phyloP scores from a whole-genome alignment of 2,797 vertebrate genomes.

The Morelia viridis region DNA sequence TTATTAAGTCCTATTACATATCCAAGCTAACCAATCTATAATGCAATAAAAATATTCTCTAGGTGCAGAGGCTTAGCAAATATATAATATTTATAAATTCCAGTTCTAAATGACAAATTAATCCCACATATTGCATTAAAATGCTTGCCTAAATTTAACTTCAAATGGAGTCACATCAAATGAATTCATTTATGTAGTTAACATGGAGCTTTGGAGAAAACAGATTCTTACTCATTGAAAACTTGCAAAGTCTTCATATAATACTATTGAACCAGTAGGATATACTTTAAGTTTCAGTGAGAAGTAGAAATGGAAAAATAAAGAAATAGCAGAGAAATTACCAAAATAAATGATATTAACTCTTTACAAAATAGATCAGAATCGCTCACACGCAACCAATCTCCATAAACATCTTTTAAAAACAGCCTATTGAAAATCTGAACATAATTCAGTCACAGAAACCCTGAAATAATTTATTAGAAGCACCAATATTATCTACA shows the following conservation, averaged over 20 bases:
- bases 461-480: slow-evolving; percentile 18
- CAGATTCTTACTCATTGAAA: fast-evolving
- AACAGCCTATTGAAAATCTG: slow-evolving; percentile 12
- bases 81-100: background rate
- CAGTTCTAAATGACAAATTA: background rate
- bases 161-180: background rate
- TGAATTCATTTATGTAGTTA: background rate
- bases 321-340: slow-evolving; percentile 26
- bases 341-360: background rate
- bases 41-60: background rate
- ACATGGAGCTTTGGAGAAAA: background rate
- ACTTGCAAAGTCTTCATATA: background rate
- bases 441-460: slow-evolving; percentile 36
- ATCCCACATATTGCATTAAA: background rate
- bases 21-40: background rate
- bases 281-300: background rate
- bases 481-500: slow-evolving; percentile 13
- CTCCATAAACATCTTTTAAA: slow-evolving; percentile 21
- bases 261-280: background rate
- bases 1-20: background rate
- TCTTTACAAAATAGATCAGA: slow-evolving; percentile 43
- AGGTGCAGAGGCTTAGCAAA: background rate
- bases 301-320: background rate
- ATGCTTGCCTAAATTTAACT: background rate
- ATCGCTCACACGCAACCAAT: slow-evolving; percentile 35